Percentiles rank a stretch among this genome's conserved stretches.
Conservation (phyloP, 2,797 vertebrate species). For the Craterocephalus amniculus region DNA sequence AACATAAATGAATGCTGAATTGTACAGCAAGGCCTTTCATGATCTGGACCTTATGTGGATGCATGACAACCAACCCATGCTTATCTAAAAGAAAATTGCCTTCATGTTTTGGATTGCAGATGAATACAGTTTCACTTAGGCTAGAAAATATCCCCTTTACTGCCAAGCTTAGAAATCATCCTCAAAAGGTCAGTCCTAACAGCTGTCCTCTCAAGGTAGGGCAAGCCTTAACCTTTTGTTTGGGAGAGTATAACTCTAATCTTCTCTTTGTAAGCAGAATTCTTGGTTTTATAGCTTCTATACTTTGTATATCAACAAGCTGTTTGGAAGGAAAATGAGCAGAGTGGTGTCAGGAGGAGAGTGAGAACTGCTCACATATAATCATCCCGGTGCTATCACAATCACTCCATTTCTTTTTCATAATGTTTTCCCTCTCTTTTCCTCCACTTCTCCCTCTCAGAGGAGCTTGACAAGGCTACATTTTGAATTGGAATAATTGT, state of each 20-base stretch:
- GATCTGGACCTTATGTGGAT: conserved; percentile 46
- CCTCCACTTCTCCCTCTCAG: conserved; percentile 43
- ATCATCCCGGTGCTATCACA: conserved; percentile 70
- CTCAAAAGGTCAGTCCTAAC: conserved; percentile 50
- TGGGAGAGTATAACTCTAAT: conserved; percentile 41
- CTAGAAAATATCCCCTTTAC: conserved; percentile 61
- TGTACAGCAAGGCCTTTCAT: conserved; percentile 35
- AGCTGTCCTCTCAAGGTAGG: conserved; percentile 48
- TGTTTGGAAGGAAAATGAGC: conserved; percentile 69
- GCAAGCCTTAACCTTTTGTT: conserved; percentile 54
- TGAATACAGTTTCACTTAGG: conserved; percentile 59
- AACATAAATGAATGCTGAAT: conserved; percentile 54
- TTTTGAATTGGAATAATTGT: conserved; percentile 72
- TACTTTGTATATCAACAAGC: conserved; percentile 37
- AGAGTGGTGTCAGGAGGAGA: conserved; percentile 64
- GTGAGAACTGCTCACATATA: conserved; percentile 76
- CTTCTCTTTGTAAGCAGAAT: conserved; percentile 38
- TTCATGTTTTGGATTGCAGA: conserved; percentile 61
- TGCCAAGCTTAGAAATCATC: conserved; percentile 47
- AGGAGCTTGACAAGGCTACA: conserved; percentile 70
- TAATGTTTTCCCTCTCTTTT: conserved; percentile 27
- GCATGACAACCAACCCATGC: conserved; percentile 27
- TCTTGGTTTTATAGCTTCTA: conserved; percentile 34
- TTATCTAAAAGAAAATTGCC: conserved; percentile 59
- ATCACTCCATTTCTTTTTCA: conserved; percentile 50